Evolutionary conservation across 2,888 invertebrate species (phyloP), one percentile per base, ranked within the genome.

Genomic region (Andrena bicolor): DNA sequence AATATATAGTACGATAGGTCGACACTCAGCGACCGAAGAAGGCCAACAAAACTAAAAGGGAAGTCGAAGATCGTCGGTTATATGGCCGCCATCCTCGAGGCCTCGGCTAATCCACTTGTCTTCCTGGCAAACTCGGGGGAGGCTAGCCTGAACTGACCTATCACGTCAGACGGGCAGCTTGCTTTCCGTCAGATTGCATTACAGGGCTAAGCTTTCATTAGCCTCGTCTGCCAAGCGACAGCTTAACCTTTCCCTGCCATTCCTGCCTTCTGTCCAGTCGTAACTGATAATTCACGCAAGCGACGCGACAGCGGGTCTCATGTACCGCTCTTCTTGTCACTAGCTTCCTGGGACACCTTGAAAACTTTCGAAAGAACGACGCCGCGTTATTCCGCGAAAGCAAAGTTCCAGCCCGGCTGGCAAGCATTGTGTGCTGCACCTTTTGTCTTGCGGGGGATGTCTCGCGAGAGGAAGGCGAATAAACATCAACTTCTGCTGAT

Each of bases 191-290:
- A 88, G 90, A 91, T 89, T 89, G 91, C 88, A 91, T 91, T 91
- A 90, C 90, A 85, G 77, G 86, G 88, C 86, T 91, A 91, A 91
- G 90, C 91, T 91, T 91, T 91, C 90, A 91, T 91, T 91, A 91
- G 91, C 91, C 89, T 89, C 86, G 90, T 88, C 90, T 81, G 88
- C 87, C 88, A 90, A 88, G 89, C 91, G 91, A 86, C 88, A 90
- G 91, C 91, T 91, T 90, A 91, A 90, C 90, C 90, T 91, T 89
- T 90, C 90, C 85, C 87, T 64, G 82, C 76, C 78, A 26, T 80
- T 66, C 35, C 56, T 68, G 63, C 64, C 74, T 76, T 64, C 72
- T 61, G 81, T 74, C 76, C 76, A 83, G 80, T 82, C 77, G 85
- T 82, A 82, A 86, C 88, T 88, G 88, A 88, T 88, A 88, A 88